phyloP scores from a whole-genome alignment of 2,113 vertebrate genomes.

The Bubo blakistoni region DNA sequence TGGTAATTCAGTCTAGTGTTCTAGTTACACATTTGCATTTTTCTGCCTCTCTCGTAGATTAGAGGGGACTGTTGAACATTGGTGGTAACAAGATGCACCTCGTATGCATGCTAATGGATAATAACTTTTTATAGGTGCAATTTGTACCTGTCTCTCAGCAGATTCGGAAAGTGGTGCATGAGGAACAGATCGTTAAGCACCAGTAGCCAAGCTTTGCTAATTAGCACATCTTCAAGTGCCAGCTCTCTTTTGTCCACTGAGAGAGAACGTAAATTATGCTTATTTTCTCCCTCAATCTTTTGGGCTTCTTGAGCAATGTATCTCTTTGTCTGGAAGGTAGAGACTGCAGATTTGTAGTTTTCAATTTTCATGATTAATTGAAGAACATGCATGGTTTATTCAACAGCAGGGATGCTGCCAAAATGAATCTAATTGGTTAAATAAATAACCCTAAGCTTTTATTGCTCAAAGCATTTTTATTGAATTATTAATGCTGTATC shows the following conservation, averaged over 20 bases:
- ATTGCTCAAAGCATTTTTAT: slow-evolving; percentile 28
- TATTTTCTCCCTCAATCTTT: not conserved
- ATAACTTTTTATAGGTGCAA: slow-evolving; percentile 31
- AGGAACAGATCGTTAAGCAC: not conserved
- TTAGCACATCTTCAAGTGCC: not conserved
- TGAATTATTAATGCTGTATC: slow-evolving; percentile 65
- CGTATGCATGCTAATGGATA: not conserved
- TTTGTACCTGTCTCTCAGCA: slow-evolving; percentile 10
- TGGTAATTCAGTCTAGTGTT: not conserved
- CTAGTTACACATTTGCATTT: not conserved
- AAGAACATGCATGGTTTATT: slow-evolving; percentile 44
- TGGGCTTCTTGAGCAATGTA: not conserved
- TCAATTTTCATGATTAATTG: slow-evolving; percentile 61
- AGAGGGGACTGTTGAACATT: not conserved
- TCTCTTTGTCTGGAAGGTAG: not conserved
- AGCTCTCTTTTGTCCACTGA: slow-evolving; percentile 15
- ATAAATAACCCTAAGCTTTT: slow-evolving; percentile 69
- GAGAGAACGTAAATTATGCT: not conserved
- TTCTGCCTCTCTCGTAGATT: not conserved
- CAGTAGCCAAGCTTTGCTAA: not conserved
- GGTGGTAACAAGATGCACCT: not conserved
- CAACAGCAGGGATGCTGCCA: slow-evolving; percentile 47
- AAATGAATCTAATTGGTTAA: slow-evolving; percentile 66
- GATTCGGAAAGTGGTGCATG: not conserved
- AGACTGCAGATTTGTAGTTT: slow-evolving; percentile 23